Percentiles rank a stretch among this genome's conserved stretches.
These are phyloP conservation scores for Muscicapa comitata DNA, from an alignment of 2,797 vertebrate genomes.

Conservation along the genomic window DNA sequence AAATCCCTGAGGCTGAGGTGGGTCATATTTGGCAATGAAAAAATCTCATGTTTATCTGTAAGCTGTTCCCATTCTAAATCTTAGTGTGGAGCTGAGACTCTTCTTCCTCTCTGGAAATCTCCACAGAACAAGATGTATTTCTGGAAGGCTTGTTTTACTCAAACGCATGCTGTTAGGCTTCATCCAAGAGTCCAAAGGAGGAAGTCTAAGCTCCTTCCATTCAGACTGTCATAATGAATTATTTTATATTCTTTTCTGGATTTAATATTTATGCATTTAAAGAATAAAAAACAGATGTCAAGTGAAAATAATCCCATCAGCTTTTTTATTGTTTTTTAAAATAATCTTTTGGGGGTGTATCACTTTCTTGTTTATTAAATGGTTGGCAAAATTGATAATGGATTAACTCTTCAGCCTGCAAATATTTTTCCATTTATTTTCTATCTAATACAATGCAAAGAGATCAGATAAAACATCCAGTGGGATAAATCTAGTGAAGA, in stretches of 20 bases:
- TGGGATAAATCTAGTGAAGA: neutral
- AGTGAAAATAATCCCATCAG: neutral
- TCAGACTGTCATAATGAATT: neutral
- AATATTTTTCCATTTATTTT: neutral
- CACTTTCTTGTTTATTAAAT: neutral
- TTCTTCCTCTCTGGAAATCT: neutral
- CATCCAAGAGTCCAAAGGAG: neutral
- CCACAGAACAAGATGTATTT: neutral
- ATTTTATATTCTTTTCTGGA: neutral
- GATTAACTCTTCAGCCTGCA: neutral
- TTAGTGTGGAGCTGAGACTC: neutral
- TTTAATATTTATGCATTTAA: neutral
- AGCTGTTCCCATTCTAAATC: neutral
- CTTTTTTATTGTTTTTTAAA: neutral
- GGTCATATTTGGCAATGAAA: neutral
- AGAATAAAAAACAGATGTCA: neutral
- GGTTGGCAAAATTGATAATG: neutral
- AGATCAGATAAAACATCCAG: neutral
- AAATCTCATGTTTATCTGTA: neutral
- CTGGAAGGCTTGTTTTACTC: neutral
- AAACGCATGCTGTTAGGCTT: neutral
- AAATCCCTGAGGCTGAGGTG: neutral
- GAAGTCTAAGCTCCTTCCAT: neutral
- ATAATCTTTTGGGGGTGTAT: neutral
- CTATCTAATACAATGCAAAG: neutral